These are phyloP conservation scores for Sylvia borin DNA, from an alignment of 2,797 vertebrate genomes.

Conservation along the genomic window DNA sequence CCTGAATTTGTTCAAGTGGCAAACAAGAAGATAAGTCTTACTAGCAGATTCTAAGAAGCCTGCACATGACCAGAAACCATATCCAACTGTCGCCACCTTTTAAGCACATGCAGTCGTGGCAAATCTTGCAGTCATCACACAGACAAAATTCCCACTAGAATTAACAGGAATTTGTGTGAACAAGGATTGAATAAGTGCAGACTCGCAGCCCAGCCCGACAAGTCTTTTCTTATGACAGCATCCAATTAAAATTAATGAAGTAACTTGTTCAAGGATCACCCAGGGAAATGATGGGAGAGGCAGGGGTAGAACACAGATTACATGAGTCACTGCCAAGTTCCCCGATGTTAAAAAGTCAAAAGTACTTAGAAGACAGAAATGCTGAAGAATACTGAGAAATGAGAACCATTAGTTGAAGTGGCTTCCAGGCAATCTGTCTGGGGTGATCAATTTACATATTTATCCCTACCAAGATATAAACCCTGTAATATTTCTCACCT, in stretches of 20 bases:
- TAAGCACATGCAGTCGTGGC: background rate
- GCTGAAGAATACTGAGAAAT: background rate
- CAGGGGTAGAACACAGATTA: background rate
- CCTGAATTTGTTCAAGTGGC: background rate
- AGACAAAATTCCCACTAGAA: background rate
- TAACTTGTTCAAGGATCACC: slow-evolving; percentile 2
- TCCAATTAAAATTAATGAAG: slow-evolving; percentile 51
- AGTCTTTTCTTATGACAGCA: slow-evolving; percentile 4
- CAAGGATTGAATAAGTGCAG: background rate
- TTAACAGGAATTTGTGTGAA: background rate
- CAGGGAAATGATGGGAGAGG: slow-evolving; percentile 9
- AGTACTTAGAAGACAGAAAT: background rate
- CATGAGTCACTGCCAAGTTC: background rate
- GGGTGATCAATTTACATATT: background rate
- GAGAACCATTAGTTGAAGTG: background rate
- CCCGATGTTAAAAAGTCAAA: slow-evolving; percentile 1
- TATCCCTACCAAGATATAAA: background rate
- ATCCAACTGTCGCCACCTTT: background rate
- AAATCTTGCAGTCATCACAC: background rate
- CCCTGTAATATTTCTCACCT: background rate
- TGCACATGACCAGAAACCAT: background rate
- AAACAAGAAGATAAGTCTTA: background rate
- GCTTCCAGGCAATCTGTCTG: background rate
- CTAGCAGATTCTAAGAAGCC: background rate
- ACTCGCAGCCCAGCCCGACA: background rate